Conservation (phyloP, 2,113 vertebrate genomes). For the Trematomus loennbergii region DNA sequence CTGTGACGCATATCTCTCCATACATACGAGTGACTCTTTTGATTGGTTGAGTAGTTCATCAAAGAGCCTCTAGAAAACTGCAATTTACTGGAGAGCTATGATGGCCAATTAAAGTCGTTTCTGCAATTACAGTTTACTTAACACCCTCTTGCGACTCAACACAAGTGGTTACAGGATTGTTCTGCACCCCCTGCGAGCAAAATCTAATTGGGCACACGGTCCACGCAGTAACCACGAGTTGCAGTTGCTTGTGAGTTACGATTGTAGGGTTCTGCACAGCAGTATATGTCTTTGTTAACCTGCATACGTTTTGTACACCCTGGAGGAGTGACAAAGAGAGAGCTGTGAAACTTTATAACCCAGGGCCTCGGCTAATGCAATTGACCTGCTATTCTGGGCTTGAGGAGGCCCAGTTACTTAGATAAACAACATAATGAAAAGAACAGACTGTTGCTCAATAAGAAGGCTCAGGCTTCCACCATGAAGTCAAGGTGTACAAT, state of each 20-base stretch:
- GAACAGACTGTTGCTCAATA: slow-evolving; percentile 77
- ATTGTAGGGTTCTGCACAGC: slow-evolving; percentile 2
- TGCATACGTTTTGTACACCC: slow-evolving; percentile 42
- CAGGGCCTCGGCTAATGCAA: slow-evolving; percentile 75
- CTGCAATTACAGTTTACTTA: slow-evolving; percentile 73
- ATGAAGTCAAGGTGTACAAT: slow-evolving; percentile 49
- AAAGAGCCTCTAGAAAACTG: slow-evolving; percentile 56
- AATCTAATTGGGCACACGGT: slow-evolving; percentile 44
- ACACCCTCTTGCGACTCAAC: slow-evolving; percentile 63
- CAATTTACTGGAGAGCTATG: slow-evolving; percentile 54
- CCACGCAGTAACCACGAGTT: not conserved
- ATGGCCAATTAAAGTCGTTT: slow-evolving; percentile 44
- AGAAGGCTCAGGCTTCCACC: slow-evolving; percentile 65
- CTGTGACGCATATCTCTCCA: slow-evolving; percentile 54
- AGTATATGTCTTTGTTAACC: slow-evolving; percentile 51
- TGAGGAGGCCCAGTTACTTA: slow-evolving; percentile 74
- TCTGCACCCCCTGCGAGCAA: slow-evolving; percentile 24
- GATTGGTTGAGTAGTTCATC: slow-evolving; percentile 49
- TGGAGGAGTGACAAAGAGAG: slow-evolving; percentile 19
- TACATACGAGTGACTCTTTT: slow-evolving; percentile 31
- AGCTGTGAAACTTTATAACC: slow-evolving; percentile 79
- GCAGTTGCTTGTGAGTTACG: slow-evolving; percentile 11
- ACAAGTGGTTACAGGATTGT: slow-evolving; percentile 57
- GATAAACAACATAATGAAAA: slow-evolving; percentile 83
- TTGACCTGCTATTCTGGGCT: slow-evolving; percentile 80